Evolutionary conservation across 2,888 invertebrate species (phyloP).

Genomic region (Ophion slaviceki): DNA sequence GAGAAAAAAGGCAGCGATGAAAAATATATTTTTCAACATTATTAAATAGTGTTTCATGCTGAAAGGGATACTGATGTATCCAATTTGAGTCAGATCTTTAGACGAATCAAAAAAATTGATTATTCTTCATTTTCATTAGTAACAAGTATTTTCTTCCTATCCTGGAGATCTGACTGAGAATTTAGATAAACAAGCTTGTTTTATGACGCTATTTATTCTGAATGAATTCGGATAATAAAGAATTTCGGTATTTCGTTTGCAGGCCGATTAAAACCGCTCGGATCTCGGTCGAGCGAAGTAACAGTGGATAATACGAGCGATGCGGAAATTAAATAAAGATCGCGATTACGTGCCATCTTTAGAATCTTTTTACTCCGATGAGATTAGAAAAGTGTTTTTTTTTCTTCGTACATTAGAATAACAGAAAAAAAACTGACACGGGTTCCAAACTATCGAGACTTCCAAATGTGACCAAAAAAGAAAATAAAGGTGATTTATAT

Average conservation of each 20-base stretch:
- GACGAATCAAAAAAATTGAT: not conserved
- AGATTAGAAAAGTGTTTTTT: not conserved
- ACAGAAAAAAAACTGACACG: slow-evolving; percentile 26
- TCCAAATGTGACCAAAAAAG: slow-evolving; percentile 49
- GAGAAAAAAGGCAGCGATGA: not conserved
- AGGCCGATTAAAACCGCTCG: slow-evolving; percentile 68
- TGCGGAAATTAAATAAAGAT: slow-evolving; percentile 57
- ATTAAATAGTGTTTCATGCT: not conserved
- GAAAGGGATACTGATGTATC: not conserved
- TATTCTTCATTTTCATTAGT: not conserved
- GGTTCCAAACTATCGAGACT: slow-evolving; percentile 45
- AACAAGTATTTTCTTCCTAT: not conserved
- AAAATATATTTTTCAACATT: not conserved
- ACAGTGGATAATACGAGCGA: slow-evolving; percentile 64
- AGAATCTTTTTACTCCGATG: not conserved
- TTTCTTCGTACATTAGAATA: slow-evolving; percentile 8
- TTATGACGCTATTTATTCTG: not conserved
- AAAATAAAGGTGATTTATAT: slow-evolving; percentile 31
- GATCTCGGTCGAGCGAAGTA: slow-evolving; percentile 56
- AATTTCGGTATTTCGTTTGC: slow-evolving; percentile 49
- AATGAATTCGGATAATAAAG: not conserved
- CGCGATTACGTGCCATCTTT: not conserved
- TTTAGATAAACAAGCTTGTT: not conserved
- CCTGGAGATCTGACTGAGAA: not conserved
- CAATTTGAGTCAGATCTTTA: not conserved